These are phyloP conservation scores for Clarias pachynema DNA, from an alignment of 2,797 vertebrate species.

Conservation along the genomic window DNA sequence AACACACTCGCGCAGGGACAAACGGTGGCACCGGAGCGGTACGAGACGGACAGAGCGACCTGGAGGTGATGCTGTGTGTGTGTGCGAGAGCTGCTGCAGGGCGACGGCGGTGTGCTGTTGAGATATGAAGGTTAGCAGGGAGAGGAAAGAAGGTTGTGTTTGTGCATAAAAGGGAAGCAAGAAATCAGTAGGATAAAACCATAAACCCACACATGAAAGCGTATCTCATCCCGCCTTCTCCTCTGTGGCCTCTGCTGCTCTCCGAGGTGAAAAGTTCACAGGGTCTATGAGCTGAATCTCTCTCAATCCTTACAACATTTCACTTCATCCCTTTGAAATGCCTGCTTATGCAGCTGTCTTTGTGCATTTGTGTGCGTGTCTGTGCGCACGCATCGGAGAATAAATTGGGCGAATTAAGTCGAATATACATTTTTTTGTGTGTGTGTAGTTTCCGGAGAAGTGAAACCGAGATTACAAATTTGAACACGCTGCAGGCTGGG, in stretches of 20 bases:
- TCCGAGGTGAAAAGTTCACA: conserved; percentile 71
- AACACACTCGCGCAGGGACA: background rate
- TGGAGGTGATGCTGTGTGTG: background rate
- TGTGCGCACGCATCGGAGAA: background rate
- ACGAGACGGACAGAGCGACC: background rate
- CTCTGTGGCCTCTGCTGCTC: conserved; percentile 46
- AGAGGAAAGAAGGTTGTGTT: conserved; percentile 16
- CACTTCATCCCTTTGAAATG: conserved; percentile 30
- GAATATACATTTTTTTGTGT: background rate
- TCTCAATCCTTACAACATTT: conserved; percentile 44
- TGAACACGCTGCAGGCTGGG: background rate
- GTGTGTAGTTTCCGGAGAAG: background rate
- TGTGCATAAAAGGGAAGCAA: conserved; percentile 17
- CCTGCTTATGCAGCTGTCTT: conserved; percentile 37
- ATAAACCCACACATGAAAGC: conserved; percentile 77
- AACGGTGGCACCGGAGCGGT: background rate
- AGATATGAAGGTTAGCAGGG: conserved; percentile 14
- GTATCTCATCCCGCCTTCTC: conserved; percentile 68
- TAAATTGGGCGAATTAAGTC: conserved; percentile 1
- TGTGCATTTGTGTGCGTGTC: conserved; percentile 9
- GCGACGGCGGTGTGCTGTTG: conserved; percentile 23
- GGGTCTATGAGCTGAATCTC: conserved; percentile 53
- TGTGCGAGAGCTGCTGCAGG: background rate
- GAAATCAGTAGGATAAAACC: conserved; percentile 62
- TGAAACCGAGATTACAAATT: background rate